Percentiles rank a stretch among this genome's conserved stretches.
phyloP scores from a whole-genome alignment of 2,113 vertebrate genomes.

The Xerus inauris region DNA sequence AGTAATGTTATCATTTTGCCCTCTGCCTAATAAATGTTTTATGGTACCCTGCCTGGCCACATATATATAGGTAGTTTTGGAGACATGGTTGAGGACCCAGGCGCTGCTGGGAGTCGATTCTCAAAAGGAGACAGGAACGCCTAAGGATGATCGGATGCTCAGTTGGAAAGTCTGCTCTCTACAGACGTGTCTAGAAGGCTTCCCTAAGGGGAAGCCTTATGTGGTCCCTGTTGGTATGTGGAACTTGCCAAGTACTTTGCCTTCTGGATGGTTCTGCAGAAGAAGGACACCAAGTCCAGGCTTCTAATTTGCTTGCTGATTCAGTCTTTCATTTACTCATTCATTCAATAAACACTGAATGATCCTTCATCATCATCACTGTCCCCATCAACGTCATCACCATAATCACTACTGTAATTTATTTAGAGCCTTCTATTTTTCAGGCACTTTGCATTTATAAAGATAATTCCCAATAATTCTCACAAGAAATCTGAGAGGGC shows the following conservation, averaged over 20 bases:
- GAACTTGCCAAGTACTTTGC: not conserved
- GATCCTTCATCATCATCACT: not conserved
- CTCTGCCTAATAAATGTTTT: not conserved
- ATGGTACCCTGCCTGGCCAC: not conserved
- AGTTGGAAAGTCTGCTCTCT: not conserved
- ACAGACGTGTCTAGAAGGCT: not conserved
- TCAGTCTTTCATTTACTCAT: constrained; percentile 8
- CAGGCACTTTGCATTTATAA: not conserved
- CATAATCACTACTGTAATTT: not conserved
- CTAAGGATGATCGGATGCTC: not conserved
- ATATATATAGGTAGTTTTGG: not conserved
- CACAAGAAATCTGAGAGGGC: not conserved
- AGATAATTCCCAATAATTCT: not conserved
- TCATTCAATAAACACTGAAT: not conserved
- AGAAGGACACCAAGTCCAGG: not conserved
- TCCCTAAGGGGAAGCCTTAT: not conserved
- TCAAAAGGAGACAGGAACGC: not conserved
- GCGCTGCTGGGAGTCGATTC: fast-evolving
- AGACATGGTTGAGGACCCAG: not conserved
- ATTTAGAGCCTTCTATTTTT: not conserved
- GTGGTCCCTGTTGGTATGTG: not conserved
- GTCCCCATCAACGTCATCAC: not conserved
- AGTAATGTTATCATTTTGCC: constrained; percentile 38
- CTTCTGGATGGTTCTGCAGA: not conserved
- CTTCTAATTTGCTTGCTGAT: not conserved